Percentiles rank a stretch among this genome's conserved stretches.
Evolutionary conservation across 2,113 vertebrate genomes (phyloP).

Genomic region (Gymnorhina tibicen): DNA sequence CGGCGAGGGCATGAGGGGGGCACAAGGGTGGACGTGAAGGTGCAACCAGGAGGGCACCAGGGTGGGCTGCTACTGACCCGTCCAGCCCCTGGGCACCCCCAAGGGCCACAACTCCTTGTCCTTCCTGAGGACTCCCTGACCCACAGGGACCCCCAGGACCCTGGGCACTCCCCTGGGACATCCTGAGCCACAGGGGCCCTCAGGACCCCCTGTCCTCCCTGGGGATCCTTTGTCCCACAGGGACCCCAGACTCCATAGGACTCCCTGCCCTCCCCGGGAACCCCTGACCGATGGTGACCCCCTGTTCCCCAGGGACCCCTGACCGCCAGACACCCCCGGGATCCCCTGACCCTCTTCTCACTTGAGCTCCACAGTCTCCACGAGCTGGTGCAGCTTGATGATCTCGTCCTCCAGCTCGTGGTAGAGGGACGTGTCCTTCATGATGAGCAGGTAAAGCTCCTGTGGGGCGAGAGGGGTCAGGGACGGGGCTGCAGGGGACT

Average conservation of each 20-base stretch:
- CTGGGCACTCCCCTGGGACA: no score
- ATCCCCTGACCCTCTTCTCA: conserved; percentile 20
- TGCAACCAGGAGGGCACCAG: background rate
- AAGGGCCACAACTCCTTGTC: background rate
- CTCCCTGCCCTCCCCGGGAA: background rate
- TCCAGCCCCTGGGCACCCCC: background rate
- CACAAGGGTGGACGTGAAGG: background rate
- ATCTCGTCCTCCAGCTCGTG: conserved; percentile 90
- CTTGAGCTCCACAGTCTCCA: conserved; percentile 79
- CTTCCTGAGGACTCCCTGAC: no score
- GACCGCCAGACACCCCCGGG: background rate
- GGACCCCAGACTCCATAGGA: background rate
- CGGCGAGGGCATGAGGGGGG: rapidly evolving
- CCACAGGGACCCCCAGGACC: background rate
- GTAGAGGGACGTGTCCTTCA: conserved; percentile 83
- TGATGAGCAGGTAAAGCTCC: conserved; percentile 90
- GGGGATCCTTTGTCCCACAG: no score
- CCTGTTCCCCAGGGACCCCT: background rate
- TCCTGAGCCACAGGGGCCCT: no score
- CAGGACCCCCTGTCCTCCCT: background rate
- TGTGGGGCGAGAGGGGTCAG: background rate
- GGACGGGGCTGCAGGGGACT: rapidly evolving
- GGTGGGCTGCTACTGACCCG: background rate
- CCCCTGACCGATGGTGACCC: background rate
- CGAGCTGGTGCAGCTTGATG: conserved; percentile 85